Evolutionary conservation across 2,797 vertebrate genomes (phyloP).

Genomic region (Channallabes apus): DNA sequence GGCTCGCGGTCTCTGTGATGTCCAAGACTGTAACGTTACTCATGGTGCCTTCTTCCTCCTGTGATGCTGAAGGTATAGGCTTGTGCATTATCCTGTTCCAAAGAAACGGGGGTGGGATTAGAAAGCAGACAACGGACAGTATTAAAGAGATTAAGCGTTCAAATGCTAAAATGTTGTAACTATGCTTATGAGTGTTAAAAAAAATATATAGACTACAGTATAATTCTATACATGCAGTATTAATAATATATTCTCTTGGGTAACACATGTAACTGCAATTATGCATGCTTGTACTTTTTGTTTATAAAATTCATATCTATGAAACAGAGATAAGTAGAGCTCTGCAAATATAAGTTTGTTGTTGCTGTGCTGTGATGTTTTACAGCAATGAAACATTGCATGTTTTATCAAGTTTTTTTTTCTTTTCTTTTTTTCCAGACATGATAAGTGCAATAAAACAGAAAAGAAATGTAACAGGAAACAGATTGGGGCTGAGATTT

Average conservation of each 20-base stretch:
- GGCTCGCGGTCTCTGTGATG: slow-evolving; percentile 78
- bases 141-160: neutral
- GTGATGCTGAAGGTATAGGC: slow-evolving; percentile 63
- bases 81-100: slow-evolving; percentile 68
- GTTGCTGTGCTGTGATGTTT: neutral
- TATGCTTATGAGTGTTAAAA: neutral
- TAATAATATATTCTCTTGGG: neutral
- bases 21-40: slow-evolving; percentile 89
- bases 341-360: slow-evolving; percentile 3
- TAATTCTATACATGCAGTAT: neutral
- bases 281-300: slow-evolving; percentile 1
- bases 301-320: neutral
- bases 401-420: neutral
- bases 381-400: neutral
- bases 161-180: neutral
- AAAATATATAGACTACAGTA: neutral
- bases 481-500: neutral
- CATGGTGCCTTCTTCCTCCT: slow-evolving; percentile 84
- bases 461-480: neutral
- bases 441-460: neutral
- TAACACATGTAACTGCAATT: neutral
- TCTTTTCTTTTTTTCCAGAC: neutral
- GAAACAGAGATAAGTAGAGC: neutral
- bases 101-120: slow-evolving; percentile 33
- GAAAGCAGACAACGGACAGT: neutral